These are phyloP conservation scores for Eustalomyia histrio DNA, from an alignment of 2,888 invertebrate genomes.

Conservation along the genomic window DNA sequence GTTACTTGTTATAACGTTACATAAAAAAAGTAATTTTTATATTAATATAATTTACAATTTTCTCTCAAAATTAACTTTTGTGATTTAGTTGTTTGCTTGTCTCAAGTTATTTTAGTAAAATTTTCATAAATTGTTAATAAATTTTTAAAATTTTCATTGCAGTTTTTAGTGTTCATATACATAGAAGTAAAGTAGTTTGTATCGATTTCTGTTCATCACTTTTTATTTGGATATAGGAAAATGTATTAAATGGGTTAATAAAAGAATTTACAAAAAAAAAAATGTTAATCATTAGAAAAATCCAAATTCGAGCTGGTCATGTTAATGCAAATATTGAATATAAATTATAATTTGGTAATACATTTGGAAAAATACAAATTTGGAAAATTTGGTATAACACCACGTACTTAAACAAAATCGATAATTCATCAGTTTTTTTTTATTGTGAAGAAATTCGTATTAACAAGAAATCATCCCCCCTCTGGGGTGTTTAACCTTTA, in stretches of 20 bases:
- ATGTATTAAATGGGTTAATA: conserved; percentile 48
- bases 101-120: not conserved
- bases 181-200: conserved; percentile 45
- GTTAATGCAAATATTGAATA: conserved; percentile 8
- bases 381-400: conserved; percentile 10
- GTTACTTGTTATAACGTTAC: conserved; percentile 63
- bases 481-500: conserved; percentile 12
- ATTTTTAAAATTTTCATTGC: conserved; percentile 44
- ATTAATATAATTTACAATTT: not conserved
- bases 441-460: conserved; percentile 24
- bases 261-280: conserved; percentile 35
- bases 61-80: not conserved
- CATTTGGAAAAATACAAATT: not conserved
- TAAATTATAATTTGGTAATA: not conserved
- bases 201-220: conserved; percentile 60
- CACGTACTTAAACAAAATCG: conserved; percentile 40
- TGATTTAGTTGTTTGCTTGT: not conserved
- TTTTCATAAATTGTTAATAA: conserved; percentile 1
- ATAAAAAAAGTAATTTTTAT: conserved; percentile 60
- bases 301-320: conserved; percentile 40
- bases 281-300: conserved; percentile 58
- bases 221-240: conserved; percentile 45
- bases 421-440: conserved; percentile 30
- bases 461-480: not conserved
- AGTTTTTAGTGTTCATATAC: conserved; percentile 58